Conservation (phyloP, 2,888 invertebrate species). For the Dysmachus trigonus region DNA sequence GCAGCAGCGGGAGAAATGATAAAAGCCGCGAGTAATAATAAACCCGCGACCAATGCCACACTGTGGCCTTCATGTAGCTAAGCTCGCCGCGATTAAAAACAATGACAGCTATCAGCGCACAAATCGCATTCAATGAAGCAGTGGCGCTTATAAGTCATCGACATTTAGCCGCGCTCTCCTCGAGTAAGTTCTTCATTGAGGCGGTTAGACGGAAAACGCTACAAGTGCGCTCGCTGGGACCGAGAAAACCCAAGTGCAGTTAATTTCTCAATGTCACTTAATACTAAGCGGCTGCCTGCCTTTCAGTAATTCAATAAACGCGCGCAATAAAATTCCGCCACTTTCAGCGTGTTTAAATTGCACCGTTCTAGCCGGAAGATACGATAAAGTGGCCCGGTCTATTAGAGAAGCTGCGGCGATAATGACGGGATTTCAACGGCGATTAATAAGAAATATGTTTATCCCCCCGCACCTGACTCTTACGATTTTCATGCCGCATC, state of each 20-base stretch:
- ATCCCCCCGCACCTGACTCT: not conserved
- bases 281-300: conserved; percentile 40
- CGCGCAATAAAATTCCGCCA: conserved; percentile 15
- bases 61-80: conserved; percentile 34
- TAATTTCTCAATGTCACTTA: conserved; percentile 43
- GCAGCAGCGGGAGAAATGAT: conserved; percentile 34
- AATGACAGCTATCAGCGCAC: conserved; percentile 40
- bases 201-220: not conserved
- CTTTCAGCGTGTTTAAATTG: not conserved
- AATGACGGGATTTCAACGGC: not conserved
- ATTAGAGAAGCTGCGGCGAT: not conserved
- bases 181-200: conserved; percentile 11
- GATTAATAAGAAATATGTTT: not conserved
- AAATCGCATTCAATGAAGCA: conserved; percentile 42
- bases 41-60: conserved; percentile 37
- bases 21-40: not conserved
- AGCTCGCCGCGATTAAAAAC: conserved; percentile 37
- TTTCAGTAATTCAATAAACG: conserved; percentile 42
- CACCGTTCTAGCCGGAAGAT: not conserved
- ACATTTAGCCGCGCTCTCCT: conserved; percentile 25
- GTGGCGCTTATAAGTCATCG: conserved; percentile 45
- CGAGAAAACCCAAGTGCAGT: conserved; percentile 35
- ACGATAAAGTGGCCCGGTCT: not conserved
- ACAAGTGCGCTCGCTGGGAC: not conserved
- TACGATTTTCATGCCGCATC: not conserved